Evolutionary conservation across 2,888 invertebrate species (phyloP), one percentile per base, ranked within the genome.

Genomic region (Steinernema scapterisci): DNA sequence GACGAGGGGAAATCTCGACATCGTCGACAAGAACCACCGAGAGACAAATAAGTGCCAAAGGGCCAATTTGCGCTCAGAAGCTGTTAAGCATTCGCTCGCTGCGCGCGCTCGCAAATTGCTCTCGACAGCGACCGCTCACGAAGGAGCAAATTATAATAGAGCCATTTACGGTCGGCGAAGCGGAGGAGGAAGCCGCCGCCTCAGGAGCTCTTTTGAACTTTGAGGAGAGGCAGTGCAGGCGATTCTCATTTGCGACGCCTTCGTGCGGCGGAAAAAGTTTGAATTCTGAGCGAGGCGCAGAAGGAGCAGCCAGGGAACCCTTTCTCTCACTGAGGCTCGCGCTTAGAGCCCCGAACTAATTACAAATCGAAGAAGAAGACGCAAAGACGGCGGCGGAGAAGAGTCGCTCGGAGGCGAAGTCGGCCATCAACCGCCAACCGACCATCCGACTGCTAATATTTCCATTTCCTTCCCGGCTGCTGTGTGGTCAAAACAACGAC

Each of bases 361-460:
- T 63, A 63, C 63, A 63, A 63, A 63, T 63, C 63, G 63, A 63
- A 63, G 63, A 54, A 54, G 54, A 27, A 54, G 54, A 38, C 38
- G 38, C 38, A 38, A 9, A 38, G 9, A 9, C 3, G 5, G 38
- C 38, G 38, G 9, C 38, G 9, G 38, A 38, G 38, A 38, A 9
- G 38, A 38, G 38, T 38, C 38, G 38, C 38, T 38, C 38, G 38
- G 38, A 38, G 38, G 38, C 23, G 25, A 48, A 48, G 48, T 48
- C 48, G 48, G 48, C 19, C 48, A n/a, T 48, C 48, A 19, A 27
- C 31, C 63, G 31, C 13, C 63, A 31, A 31, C 63, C 63, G 63
- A 38, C 63, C 63, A 13, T 13, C 27, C 63, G 63, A 31, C 48
- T 38, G 25, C 63, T 63, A 63, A 63, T 63, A 63, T 63, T 63